Evolutionary conservation across 2,888 invertebrate genomes (phyloP).

Genomic region (Mycogona germanica): DNA sequence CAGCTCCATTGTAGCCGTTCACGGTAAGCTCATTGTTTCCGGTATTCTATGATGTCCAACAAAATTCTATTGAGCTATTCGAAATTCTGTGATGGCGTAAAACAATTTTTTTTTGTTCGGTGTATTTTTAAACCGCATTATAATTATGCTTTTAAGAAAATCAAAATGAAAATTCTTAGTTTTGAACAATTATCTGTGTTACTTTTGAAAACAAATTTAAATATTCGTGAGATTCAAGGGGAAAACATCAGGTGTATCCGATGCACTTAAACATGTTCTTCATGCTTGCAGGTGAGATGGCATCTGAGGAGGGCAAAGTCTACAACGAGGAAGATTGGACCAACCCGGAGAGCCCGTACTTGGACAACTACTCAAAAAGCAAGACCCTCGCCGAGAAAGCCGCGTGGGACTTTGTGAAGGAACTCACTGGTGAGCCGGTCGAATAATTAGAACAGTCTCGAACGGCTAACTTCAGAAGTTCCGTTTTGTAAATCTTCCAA

Average conservation of each 20-base stretch:
- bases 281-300: constrained; percentile 28
- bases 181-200: too few species aligned
- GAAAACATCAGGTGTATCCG: neutral
- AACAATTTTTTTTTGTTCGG: too few species aligned
- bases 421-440: constrained; percentile 32
- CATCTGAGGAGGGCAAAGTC: constrained; percentile 29
- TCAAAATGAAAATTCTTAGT: too few species aligned
- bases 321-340: constrained; percentile 38
- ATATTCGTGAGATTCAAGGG: too few species aligned
- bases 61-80: neutral
- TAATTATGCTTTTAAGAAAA: too few species aligned
- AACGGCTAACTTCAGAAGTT: neutral
- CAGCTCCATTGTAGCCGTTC: constrained; percentile 38
- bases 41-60: neutral
- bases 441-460: too few species aligned
- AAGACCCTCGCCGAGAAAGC: constrained; percentile 42
- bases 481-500: neutral
- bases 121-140: too few species aligned
- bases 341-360: constrained; percentile 28
- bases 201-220: too few species aligned
- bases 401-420: constrained; percentile 42
- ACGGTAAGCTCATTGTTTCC: constrained; percentile 25
- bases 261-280: too few species aligned
- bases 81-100: neutral
- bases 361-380: constrained; percentile 36